Base-by-base conservation (phyloP, 2,113 vertebrate species). In the Gila orcuttii region DNA sequence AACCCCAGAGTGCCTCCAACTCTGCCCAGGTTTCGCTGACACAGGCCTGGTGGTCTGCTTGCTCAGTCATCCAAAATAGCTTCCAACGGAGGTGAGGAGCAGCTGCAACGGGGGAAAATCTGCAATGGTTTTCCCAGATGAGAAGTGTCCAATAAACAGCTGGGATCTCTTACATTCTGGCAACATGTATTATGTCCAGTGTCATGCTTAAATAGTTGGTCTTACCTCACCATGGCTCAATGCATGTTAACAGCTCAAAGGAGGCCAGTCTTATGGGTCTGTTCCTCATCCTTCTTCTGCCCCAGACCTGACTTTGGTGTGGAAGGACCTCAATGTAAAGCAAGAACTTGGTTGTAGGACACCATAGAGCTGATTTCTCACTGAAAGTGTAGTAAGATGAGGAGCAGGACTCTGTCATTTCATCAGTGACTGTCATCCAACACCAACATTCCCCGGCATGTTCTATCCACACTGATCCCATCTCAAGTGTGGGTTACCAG, bases 51-150 rank as follows among this genome's bases (percentile, higher is more conserved):
- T 73, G 28, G 60, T 36, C 15, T 71, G 55, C 19, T 47, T 25
- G 21, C 28, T 31, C 39, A 57, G 57, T 76, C 74, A 21, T 42
- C 78, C 13, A 66, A 87, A 86, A 88, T 88, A 89, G 82, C 85
- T 66, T 81, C 66, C 59, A 17, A 45, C 28, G 78, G 33, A 60
- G 55, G 52, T 5, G 31, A 52, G 12, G 25, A 68, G 60, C 45
- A 45, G 55, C 85, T 55, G 57, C 45, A 42, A 28, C 2, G 10
- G 7, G 10, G 25, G 25, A 13, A 57, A 33, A 78, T 13, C 60
- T 64, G 21, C 25, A 85, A 90, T 89, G 66, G 71, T n/a, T 90
- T 90, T 87, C 55, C 75, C 87, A 90, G 86, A 83, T 89, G 86
- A 50, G 84, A 52, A 52, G 78, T 47, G 42, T 84, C 57, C 50